Evolutionary conservation across 2,797 vertebrate genomes (phyloP).

Genomic region (Sebastes oblongus): DNA sequence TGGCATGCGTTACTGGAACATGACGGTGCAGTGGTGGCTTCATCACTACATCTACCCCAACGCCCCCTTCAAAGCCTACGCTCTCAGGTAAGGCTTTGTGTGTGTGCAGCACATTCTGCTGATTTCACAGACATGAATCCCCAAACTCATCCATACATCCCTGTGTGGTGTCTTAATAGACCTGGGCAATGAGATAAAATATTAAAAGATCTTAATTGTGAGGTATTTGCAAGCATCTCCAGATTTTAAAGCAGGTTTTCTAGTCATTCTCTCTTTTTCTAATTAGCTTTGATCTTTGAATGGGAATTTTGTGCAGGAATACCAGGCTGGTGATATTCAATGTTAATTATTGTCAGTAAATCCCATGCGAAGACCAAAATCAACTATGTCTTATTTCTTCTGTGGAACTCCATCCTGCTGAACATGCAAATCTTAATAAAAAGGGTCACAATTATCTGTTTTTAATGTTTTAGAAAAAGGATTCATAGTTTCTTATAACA

Average conservation of each 20-base stretch:
- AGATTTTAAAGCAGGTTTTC: not conserved
- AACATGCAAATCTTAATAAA: no score
- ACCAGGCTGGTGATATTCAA: not conserved
- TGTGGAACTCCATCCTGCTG: rapidly evolving
- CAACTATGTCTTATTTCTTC: not conserved
- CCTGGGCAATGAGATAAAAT: not conserved
- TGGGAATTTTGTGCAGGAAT: not conserved
- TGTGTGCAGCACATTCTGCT: not conserved
- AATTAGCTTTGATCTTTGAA: not conserved
- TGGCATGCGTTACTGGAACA: constrained; percentile 96
- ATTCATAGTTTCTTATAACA: no score
- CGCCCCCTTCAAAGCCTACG: constrained; percentile 84
- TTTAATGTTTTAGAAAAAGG: no score
- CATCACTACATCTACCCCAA: constrained; percentile 92
- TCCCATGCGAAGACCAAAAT: not conserved
- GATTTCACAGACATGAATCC: not conserved
- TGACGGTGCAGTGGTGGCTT: constrained; percentile 96
- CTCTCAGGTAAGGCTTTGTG: constrained; percentile 82
- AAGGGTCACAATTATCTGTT: no score
- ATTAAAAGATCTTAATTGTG: not conserved
- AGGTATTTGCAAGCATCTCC: not conserved
- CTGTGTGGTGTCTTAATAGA: not conserved
- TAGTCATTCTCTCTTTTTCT: not conserved
- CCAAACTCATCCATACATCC: not conserved
- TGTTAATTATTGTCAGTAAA: not conserved